phyloP scores from a whole-genome alignment of 2,113 vertebrate genomes.

The Circaetus gallicus region DNA sequence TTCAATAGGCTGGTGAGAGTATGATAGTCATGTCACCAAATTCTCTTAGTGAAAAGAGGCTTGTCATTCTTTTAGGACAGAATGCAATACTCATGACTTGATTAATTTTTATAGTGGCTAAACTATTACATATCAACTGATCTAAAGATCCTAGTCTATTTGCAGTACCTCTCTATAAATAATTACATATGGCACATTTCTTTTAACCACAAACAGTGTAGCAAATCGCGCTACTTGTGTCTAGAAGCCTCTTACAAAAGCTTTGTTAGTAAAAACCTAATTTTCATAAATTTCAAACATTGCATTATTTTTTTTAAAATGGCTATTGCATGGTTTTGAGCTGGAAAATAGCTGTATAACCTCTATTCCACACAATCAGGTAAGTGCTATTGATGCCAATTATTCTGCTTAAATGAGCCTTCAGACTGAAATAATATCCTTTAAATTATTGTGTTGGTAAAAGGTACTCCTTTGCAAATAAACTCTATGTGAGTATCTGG shows the following conservation, averaged over 20 bases:
- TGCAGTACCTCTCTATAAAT: not conserved
- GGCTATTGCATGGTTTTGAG: conserved; percentile 42
- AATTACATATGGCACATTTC: not conserved
- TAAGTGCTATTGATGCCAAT: conserved; percentile 69
- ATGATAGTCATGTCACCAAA: not conserved
- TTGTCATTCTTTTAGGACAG: not conserved
- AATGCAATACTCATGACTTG: not conserved
- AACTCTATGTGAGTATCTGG: not conserved
- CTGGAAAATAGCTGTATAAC: conserved; percentile 34
- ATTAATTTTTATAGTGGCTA: not conserved
- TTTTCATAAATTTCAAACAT: conserved; percentile 50
- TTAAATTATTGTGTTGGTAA: not conserved
- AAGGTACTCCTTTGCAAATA: not conserved
- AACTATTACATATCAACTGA: not conserved
- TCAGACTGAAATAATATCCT: conserved; percentile 18
- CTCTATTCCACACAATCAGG: conserved; percentile 53
- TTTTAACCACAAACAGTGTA: not conserved
- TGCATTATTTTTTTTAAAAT: conserved; percentile 59
- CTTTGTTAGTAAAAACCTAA: conserved; percentile 1
- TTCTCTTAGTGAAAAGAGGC: conserved; percentile 29
- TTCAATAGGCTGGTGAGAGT: not conserved
- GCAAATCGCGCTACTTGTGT: not conserved
- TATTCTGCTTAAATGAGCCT: conserved; percentile 45
- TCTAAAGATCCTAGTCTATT: not conserved
- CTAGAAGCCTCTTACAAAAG: conserved; percentile 14